phyloP scores from a whole-genome alignment of 2,888 invertebrate genomes.

The Mycalesis mineus region DNA sequence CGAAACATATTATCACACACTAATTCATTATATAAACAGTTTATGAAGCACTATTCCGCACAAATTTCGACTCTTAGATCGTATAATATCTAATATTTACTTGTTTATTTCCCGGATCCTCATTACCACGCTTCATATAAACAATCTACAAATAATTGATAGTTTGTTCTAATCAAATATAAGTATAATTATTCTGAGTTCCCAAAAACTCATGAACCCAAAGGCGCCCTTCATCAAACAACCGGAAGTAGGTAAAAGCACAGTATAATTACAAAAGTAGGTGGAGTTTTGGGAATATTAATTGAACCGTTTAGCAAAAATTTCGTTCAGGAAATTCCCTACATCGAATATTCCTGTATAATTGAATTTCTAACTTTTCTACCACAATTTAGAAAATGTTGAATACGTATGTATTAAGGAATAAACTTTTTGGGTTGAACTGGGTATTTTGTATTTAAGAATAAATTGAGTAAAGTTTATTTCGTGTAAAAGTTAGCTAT shows the following conservation, averaged over 20 bases:
- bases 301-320: slow-evolving; percentile 25
- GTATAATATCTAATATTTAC: too few relatives aligned
- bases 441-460: neutral
- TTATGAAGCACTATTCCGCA: too few relatives aligned
- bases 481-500: too few relatives aligned
- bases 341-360: slow-evolving; percentile 23
- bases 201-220: neutral
- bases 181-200: too few relatives aligned
- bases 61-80: too few relatives aligned
- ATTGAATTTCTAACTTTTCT: slow-evolving; percentile 32
- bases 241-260: neutral
- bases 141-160: too few relatives aligned
- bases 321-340: slow-evolving; percentile 24
- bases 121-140: too few relatives aligned
- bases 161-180: too few relatives aligned
- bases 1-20: too few relatives aligned
- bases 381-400: slow-evolving; percentile 28
- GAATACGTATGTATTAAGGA: slow-evolving; percentile 20
- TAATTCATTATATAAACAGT: too few relatives aligned
- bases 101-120: too few relatives aligned
- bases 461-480: neutral
- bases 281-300: slow-evolving; percentile 19
- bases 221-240: neutral
- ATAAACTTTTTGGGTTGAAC: neutral
- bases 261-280: slow-evolving; percentile 12